Evolutionary conservation across 53 echinoderm and acorn worm species (phyloP).

Genomic region (Henricia sp.): DNA sequence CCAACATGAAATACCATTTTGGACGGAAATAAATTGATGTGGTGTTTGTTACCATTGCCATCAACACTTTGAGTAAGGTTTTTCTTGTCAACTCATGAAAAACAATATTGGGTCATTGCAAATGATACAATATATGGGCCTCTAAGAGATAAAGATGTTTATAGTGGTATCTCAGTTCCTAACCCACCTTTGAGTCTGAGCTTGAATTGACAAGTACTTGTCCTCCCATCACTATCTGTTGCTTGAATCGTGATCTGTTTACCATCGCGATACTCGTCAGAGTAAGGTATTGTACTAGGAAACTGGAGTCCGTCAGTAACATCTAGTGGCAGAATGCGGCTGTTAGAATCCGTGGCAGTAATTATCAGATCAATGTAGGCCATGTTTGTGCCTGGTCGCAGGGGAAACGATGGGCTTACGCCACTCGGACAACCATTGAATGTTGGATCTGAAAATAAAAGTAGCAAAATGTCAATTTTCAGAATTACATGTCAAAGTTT

Average conservation of each 20-base stretch:
- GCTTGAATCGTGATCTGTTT: slow-evolving; percentile 42
- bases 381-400: slow-evolving; percentile 16
- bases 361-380: slow-evolving; percentile 61
- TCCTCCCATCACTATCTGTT: slow-evolving; percentile 2
- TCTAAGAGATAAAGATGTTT: too few species aligned
- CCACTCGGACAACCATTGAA: slow-evolving; percentile 56
- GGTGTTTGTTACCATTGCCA: too few species aligned
- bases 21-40: too few species aligned
- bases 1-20: too few species aligned
- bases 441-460: slow-evolving; percentile 33
- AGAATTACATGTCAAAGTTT: neutral
- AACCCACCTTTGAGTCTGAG: slow-evolving; percentile 57
- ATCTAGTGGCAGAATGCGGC: slow-evolving; percentile 17
- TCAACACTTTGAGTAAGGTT: too few species aligned
- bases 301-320: slow-evolving; percentile 4
- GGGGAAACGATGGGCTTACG: neutral
- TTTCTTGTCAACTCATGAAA: too few species aligned
- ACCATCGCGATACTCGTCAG: slow-evolving; percentile 69
- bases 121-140: too few species aligned
- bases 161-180: too few species aligned
- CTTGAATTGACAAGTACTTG: slow-evolving; percentile 45
- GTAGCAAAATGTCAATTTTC: neutral
- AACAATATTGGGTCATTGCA: too few species aligned
- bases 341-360: slow-evolving; percentile 34
- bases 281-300: slow-evolving; percentile 26